Conservation (phyloP, 2,113 vertebrate genomes). For the Saguinus imperator region DNA sequence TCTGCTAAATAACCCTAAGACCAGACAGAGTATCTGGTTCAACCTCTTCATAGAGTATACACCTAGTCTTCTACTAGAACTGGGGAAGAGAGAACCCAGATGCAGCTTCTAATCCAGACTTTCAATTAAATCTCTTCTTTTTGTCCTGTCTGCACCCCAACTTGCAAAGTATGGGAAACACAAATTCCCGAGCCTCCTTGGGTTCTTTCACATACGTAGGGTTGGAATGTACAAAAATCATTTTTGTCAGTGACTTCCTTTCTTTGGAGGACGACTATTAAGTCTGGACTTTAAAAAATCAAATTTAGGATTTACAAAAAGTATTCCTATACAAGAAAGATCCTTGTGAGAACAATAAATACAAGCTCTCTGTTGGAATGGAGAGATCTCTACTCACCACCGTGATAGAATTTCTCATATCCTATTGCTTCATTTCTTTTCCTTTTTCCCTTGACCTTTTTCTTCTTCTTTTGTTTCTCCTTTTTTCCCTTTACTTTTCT, state of each 20-base stretch:
- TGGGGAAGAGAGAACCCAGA: not conserved
- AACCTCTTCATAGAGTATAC: not conserved
- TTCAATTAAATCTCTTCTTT: not conserved
- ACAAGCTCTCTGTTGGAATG: not conserved
- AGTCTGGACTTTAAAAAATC: not conserved
- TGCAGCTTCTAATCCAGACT: not conserved
- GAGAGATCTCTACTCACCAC: not conserved
- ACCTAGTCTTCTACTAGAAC: not conserved
- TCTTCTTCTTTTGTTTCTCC: not conserved
- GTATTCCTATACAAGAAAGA: not conserved
- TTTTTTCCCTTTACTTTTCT: not conserved
- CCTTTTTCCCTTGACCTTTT: not conserved
- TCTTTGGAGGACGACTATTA: not conserved
- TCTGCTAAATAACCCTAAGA: not conserved
- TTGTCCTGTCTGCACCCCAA: not conserved
- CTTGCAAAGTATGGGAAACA: not conserved
- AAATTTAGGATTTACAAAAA: conserved; percentile 38
- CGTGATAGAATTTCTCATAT: not conserved
- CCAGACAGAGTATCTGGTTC: not conserved
- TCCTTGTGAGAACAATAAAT: not conserved
- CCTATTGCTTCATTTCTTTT: not conserved
- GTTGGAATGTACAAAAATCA: not conserved
- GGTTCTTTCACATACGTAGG: not conserved
- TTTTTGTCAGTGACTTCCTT: not conserved
- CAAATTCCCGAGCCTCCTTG: not conserved